phyloP scores from a whole-genome alignment of 2,888 invertebrate species.

The Orgyia antiqua region DNA sequence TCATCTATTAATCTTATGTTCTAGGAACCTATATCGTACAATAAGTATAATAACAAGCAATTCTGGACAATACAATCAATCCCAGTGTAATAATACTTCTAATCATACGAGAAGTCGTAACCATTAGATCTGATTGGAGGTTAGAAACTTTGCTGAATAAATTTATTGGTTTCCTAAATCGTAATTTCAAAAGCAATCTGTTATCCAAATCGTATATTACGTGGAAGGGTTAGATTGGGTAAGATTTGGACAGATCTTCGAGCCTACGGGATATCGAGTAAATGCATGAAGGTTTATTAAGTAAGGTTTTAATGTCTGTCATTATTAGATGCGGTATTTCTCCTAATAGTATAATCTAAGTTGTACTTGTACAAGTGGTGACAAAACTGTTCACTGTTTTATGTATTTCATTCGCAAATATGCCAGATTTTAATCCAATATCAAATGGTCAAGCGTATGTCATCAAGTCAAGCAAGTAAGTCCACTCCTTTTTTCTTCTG shows the following conservation, averaged over 20 bases:
- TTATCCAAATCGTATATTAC: constrained; percentile 31
- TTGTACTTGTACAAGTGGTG: constrained; percentile 35
- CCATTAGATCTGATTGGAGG: constrained; percentile 11
- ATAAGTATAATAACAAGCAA: no score
- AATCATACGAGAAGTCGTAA: constrained; percentile 3
- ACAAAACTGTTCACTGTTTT: constrained; percentile 18
- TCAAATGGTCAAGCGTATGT: no score
- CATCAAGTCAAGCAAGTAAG: no score
- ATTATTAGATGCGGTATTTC: constrained; percentile 43
- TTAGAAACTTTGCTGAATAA: constrained; percentile 8
- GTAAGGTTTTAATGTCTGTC: constrained; percentile 38
- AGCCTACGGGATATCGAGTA: constrained; percentile 52
- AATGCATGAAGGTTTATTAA: constrained; percentile 34
- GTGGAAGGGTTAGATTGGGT: constrained; percentile 30
- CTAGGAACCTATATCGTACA: no score
- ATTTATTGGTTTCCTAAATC: constrained; percentile 21
- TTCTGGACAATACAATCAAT: constrained; percentile 3
- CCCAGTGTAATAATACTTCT: constrained; percentile 5
- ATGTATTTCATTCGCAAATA: no score
- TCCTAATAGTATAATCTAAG: constrained; percentile 46
- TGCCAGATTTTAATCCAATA: no score
- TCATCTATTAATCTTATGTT: no score
- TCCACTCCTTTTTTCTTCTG: no score
- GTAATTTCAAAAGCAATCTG: constrained; percentile 35
- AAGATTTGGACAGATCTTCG: constrained; percentile 22